These are phyloP conservation scores for Agrotis puta DNA, from an alignment of 2,888 invertebrate genomes.

Conservation along the genomic window DNA sequence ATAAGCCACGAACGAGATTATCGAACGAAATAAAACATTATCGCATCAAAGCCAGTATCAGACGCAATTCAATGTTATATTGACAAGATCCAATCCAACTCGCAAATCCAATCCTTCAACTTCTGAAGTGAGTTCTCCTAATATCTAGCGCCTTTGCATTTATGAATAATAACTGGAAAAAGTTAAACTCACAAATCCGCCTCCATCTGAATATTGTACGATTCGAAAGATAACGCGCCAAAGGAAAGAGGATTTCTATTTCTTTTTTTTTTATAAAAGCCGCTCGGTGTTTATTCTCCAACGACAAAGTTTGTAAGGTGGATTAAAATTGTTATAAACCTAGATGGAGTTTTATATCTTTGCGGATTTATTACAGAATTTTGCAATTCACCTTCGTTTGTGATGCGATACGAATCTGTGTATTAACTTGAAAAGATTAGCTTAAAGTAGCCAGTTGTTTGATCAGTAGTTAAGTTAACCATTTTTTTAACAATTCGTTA, in stretches of 20 bases:
- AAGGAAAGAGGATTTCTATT: constrained; percentile 71
- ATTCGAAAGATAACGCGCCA: constrained; percentile 83
- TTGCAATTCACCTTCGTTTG: constrained; percentile 55
- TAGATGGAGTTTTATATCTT: constrained; percentile 66
- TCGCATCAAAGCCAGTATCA: constrained; percentile 64
- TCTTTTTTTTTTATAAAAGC: constrained; percentile 63
- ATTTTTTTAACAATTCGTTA: no score
- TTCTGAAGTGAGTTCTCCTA: constrained; percentile 83
- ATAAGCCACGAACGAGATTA: constrained; percentile 36
- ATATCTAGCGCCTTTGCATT: constrained; percentile 88
- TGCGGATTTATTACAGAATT: constrained; percentile 64
- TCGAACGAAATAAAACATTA: constrained; percentile 61
- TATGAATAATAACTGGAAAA: constrained; percentile 89
- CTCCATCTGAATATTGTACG: constrained; percentile 85
- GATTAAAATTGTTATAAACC: constrained; percentile 75
- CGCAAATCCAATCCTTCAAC: constrained; percentile 81
- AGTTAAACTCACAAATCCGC: constrained; percentile 86
- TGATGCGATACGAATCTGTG: constrained; percentile 38
- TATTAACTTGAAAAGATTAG: constrained; percentile 9
- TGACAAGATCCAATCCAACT: constrained; percentile 78
- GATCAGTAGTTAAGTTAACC: no score
- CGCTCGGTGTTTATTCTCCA: constrained; percentile 74
- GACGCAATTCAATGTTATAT: constrained; percentile 73
- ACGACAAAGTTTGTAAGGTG: constrained; percentile 76
- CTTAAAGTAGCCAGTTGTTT: neutral